Conservation (phyloP, 2,113 vertebrate species). For the Patagioenas fasciata region DNA sequence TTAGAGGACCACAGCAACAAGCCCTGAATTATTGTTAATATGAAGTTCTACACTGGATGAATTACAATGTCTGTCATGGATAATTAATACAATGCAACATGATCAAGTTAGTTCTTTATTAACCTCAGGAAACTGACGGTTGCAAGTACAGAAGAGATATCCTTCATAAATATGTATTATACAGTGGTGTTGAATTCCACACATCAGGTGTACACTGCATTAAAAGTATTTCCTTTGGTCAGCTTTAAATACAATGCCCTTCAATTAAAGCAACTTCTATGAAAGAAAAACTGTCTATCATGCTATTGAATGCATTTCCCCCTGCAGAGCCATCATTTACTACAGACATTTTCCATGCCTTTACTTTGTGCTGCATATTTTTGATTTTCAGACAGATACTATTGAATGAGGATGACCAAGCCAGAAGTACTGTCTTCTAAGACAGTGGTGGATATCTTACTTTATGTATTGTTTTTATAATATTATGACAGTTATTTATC, state of each 20-base stretch:
- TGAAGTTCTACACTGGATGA: neutral
- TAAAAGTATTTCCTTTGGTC: constrained; percentile 40
- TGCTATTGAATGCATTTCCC: neutral
- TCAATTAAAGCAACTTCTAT: neutral
- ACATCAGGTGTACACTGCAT: neutral
- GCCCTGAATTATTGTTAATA: constrained; percentile 33
- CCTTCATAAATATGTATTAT: constrained; percentile 62
- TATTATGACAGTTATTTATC: neutral
- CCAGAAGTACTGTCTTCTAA: neutral
- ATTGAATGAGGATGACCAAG: neutral
- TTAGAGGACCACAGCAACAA: neutral
- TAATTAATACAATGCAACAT: constrained; percentile 58
- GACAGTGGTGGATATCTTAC: neutral
- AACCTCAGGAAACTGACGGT: constrained; percentile 37
- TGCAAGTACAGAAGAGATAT: constrained; percentile 25
- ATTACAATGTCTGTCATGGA: constrained; percentile 38
- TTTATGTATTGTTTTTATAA: neutral
- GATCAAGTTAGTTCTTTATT: constrained; percentile 46
- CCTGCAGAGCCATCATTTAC: neutral
- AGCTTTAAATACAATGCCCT: neutral
- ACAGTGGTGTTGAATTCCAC: constrained; percentile 32
- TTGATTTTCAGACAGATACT: neutral
- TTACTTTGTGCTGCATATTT: neutral
- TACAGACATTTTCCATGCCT: neutral
- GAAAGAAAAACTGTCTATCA: neutral